Conservation (phyloP, 2,888 invertebrate species). For the Metalampra italica region DNA sequence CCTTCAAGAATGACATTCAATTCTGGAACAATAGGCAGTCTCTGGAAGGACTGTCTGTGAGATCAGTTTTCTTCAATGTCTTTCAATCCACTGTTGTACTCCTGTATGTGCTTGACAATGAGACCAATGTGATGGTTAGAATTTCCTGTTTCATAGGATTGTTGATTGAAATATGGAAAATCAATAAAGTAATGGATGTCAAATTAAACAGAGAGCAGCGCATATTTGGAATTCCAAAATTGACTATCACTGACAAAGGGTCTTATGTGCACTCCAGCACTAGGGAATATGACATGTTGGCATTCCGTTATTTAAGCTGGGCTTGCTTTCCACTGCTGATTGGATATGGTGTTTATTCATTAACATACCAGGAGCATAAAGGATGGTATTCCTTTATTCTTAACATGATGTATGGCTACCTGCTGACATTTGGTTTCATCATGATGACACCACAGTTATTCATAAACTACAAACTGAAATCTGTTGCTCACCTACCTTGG, state of each 20-base stretch:
- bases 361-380: slow-evolving; percentile 97
- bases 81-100: slow-evolving; percentile 97
- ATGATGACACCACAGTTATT: slow-evolving; percentile 99
- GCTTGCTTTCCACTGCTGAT: slow-evolving; percentile 94
- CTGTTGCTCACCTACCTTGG: slow-evolving; percentile 99
- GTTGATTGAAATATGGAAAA: slow-evolving; percentile 99
- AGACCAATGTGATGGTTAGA: slow-evolving; percentile 97
- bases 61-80: slow-evolving; percentile 98
- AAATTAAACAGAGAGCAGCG: slow-evolving; percentile 86
- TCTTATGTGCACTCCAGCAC: slow-evolving; percentile 97
- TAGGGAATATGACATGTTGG: slow-evolving; percentile 94
- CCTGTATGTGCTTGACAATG: slow-evolving; percentile 98
- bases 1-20: slow-evolving; percentile 99
- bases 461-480: slow-evolving; percentile 99
- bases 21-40: slow-evolving; percentile 99
- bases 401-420: slow-evolving; percentile 97
- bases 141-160: slow-evolving; percentile 97
- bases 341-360: slow-evolving; percentile 96
- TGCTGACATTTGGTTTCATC: slow-evolving; percentile 99
- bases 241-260: slow-evolving; percentile 94
- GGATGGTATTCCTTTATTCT: slow-evolving; percentile 99
- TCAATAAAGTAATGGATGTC: slow-evolving; percentile 94
- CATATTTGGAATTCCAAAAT: slow-evolving; percentile 88
- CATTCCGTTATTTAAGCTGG: slow-evolving; percentile 98
- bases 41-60: slow-evolving; percentile 97